phyloP scores from a whole-genome alignment of 2,888 invertebrate genomes.

The Hypomecis punctinalis region DNA sequence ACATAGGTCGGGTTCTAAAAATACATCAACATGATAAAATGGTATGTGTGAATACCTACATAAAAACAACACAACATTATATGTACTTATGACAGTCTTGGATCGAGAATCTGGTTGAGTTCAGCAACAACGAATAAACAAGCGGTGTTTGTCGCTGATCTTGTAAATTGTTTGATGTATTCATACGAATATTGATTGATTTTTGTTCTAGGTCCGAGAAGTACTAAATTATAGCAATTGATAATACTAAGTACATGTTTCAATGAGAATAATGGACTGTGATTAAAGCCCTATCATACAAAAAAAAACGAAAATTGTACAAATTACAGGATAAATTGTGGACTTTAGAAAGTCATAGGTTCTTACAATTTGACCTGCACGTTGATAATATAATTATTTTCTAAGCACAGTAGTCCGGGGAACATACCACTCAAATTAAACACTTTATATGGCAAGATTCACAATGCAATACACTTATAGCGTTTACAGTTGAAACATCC shows the following conservation, averaged over 20 bases:
- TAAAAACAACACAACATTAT: constrained; percentile 64
- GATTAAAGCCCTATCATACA: constrained; percentile 10
- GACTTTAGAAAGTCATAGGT: constrained; percentile 35
- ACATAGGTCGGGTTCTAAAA: constrained; percentile 70
- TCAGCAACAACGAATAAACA: constrained; percentile 46
- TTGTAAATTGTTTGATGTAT: neutral
- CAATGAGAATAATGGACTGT: neutral
- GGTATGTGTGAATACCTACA: constrained; percentile 74
- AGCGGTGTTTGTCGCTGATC: neutral
- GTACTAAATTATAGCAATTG: neutral
- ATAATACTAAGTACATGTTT: neutral
- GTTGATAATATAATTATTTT: constrained; percentile 8
- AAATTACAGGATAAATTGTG: constrained; percentile 24
- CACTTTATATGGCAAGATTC: constrained; percentile 20
- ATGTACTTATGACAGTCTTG: constrained; percentile 70
- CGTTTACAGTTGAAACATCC: constrained; percentile 20
- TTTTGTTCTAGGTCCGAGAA: neutral
- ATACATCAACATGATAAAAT: constrained; percentile 81
- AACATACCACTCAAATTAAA: constrained; percentile 20
- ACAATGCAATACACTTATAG: constrained; percentile 37
- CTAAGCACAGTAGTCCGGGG: neutral
- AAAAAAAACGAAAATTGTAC: constrained; percentile 13
- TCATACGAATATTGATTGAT: neutral
- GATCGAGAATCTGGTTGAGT: constrained; percentile 68
- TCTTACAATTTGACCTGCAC: constrained; percentile 21